Base-by-base conservation (phyloP, 2,797 vertebrate species). In the Ispidina lecontei region DNA sequence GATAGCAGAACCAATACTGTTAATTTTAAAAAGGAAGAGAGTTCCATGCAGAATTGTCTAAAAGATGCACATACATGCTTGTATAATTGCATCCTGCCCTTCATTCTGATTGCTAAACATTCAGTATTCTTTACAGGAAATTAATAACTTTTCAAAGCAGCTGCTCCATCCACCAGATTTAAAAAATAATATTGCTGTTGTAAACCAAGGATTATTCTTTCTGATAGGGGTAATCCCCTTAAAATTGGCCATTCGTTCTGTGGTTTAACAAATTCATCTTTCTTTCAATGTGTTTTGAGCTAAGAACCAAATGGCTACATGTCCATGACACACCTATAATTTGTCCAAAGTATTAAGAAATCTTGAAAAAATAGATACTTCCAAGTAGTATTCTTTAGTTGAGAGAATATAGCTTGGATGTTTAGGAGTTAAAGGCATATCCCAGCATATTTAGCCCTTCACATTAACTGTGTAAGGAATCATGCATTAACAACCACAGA, bases 71-170 rank as follows among this genome's bases (percentile, higher is more conserved):
- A 44, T 79, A 56, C 26, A 22, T 8, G 28, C 89, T 64, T 72
- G n/a, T n/a, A 58, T 94, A 95, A 91, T 72, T 93, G 35, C 72
- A 80, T 94, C 91, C 94, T 95, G 88, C 44, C 87, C 80, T 84
- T 31, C 4, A 6, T 95, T 95, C 75, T 90, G 88, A 89, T 95
- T 39, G 4, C 67, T 96, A 95, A 96, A 82, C 69, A 70, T 89
- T 84, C 82, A 82, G 67, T 87, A 67, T 90, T 82, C 86, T 94
- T 92, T 94, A 78, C 95, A 97, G 96, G 96, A 97, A 98, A 97
- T 97, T 76, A 97, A 95, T 96, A 97, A 96, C 87, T 95, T 96
- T 91, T 96, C 84, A 70, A 95, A 96, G 75, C 95, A 97, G 93
- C 96, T 97, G 96, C 43, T 96, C 62, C 80, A 92, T 95, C 58